Conservation (phyloP, 2,888 invertebrate species). For the Scaptomyza caliginosa region DNA sequence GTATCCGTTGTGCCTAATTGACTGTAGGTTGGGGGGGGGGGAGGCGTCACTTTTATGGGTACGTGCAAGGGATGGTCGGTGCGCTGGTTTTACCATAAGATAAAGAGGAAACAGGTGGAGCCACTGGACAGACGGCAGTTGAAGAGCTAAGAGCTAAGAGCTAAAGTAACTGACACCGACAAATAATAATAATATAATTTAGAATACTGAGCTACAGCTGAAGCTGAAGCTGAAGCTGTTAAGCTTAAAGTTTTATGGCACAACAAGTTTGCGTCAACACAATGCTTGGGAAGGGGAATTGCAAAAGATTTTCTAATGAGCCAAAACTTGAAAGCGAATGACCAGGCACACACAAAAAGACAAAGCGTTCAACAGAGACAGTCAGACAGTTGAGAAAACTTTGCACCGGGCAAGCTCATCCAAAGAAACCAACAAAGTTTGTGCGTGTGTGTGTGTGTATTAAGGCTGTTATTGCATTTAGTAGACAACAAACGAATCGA, state of each 20-base stretch:
- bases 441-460: not conserved
- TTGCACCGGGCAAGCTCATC: not conserved
- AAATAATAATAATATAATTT: slow-evolving; percentile 68
- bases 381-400: slow-evolving; percentile 33
- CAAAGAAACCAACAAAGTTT: not conserved
- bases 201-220: slow-evolving; percentile 35
- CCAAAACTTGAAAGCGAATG: slow-evolving; percentile 66
- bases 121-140: not conserved
- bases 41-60: not conserved
- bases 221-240: slow-evolving; percentile 36
- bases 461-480: slow-evolving; percentile 12
- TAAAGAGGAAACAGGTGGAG: not conserved
- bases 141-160: slow-evolving; percentile 7
- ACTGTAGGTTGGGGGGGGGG: slow-evolving; percentile 27
- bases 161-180: slow-evolving; percentile 58
- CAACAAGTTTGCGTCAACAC: slow-evolving; percentile 45
- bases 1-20: slow-evolving; percentile 73
- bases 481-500: slow-evolving; percentile 7
- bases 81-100: slow-evolving; percentile 22
- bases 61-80: not conserved
- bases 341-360: slow-evolving; percentile 17
- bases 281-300: slow-evolving; percentile 31
- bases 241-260: slow-evolving; percentile 41
- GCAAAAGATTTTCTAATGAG: slow-evolving; percentile 73
- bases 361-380: not conserved